These are phyloP conservation scores for Micromys minutus DNA, from an alignment of 2,113 vertebrate genomes.

Conservation along the genomic window DNA sequence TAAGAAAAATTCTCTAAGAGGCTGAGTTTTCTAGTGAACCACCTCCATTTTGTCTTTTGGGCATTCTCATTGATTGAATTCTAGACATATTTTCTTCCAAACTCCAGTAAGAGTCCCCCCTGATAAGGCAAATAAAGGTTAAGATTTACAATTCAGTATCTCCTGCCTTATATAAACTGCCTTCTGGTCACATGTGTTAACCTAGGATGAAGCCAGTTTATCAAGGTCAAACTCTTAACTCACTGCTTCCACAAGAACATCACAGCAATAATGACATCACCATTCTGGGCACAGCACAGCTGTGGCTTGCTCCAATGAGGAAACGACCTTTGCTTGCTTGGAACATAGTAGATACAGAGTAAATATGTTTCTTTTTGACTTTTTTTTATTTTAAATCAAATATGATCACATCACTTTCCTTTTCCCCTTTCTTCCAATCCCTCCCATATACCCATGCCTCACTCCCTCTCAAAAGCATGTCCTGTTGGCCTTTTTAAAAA, in stretches of 20 bases:
- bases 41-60: neutral
- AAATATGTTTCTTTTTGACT: neutral
- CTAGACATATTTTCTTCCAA: neutral
- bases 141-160: neutral
- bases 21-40: neutral
- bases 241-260: too few relatives aligned
- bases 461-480: neutral
- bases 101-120: neutral
- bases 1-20: neutral
- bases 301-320: neutral
- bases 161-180: neutral
- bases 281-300: neutral
- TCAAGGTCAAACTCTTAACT: neutral
- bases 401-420: neutral
- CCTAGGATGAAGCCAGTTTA: fast-evolving
- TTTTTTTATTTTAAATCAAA: neutral
- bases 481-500: neutral
- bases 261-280: too few relatives aligned
- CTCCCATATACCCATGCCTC: neutral
- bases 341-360: neutral
- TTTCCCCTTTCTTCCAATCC: neutral
- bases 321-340: neutral
- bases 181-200: too few relatives aligned
- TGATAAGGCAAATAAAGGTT: neutral
- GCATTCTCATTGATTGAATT: neutral